A percentile compares a stretch with the other conserved stretches of the same genome.
These are phyloP conservation scores for Varecia variegata DNA, from an alignment of 2,797 vertebrate species.

Conservation along the genomic window DNA sequence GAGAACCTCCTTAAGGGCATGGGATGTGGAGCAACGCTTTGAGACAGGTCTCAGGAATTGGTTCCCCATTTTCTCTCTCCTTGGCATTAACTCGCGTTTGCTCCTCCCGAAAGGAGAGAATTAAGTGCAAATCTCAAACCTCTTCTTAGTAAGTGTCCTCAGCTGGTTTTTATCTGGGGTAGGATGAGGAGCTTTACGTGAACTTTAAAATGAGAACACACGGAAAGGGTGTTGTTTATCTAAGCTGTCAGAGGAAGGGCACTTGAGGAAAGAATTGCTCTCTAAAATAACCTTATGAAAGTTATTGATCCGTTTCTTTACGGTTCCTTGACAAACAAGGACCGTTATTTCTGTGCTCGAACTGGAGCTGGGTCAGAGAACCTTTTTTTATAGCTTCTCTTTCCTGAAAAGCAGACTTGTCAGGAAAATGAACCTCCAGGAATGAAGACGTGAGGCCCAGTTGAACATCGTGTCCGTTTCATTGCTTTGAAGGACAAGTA, in stretches of 20 bases:
- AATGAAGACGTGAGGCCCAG: not conserved
- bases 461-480: not conserved
- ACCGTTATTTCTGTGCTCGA: conserved; percentile 62
- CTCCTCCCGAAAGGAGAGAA: conserved; percentile 21
- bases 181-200: conserved; percentile 23
- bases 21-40: not conserved
- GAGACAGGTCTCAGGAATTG: not conserved
- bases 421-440: conserved; percentile 57
- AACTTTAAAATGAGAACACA: conserved; percentile 60
- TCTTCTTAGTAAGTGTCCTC: conserved; percentile 26
- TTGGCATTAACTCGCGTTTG: not conserved
- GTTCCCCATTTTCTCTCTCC: not conserved
- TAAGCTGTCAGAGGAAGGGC: conserved; percentile 61
- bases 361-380: conserved; percentile 67
- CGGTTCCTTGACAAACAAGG: conserved; percentile 67
- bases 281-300: conserved; percentile 74
- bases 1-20: not conserved
- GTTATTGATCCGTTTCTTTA: conserved; percentile 72
- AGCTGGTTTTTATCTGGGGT: conserved; percentile 1
- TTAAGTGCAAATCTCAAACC: not conserved
- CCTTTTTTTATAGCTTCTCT: conserved; percentile 62
- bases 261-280: conserved; percentile 65
- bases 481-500: conserved; percentile 47
- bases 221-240: conserved; percentile 68
- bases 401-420: conserved; percentile 59